phyloP scores from a whole-genome alignment of 2,113 vertebrate genomes.

The Psittacara wagleri region DNA sequence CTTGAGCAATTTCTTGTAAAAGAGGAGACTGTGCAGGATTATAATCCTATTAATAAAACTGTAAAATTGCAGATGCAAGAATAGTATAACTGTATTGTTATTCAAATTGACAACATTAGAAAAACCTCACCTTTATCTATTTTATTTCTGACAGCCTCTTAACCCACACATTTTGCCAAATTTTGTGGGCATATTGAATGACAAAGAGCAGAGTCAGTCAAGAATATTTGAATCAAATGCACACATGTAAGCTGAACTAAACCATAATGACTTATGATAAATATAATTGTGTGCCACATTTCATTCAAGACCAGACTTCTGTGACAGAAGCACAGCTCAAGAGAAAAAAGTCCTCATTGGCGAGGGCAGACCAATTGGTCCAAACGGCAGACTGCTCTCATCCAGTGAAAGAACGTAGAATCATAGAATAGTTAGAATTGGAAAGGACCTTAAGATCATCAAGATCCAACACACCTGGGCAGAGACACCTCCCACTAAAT shows the following conservation, averaged over 20 bases:
- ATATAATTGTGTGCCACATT: neutral
- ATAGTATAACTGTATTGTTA: neutral
- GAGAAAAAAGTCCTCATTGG: neutral
- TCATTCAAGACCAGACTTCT: neutral
- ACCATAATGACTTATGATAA: neutral
- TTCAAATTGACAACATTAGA: neutral
- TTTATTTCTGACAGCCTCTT: neutral
- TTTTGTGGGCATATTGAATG: neutral
- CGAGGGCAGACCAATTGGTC: neutral
- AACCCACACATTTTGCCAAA: neutral
- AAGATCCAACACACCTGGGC: neutral
- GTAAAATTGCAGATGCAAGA: neutral
- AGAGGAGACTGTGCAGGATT: neutral
- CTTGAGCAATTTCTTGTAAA: neutral
- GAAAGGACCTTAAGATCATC: neutral
- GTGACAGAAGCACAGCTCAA: neutral
- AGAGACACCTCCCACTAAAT: too few species aligned
- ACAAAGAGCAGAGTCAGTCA: neutral
- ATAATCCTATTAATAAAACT: neutral
- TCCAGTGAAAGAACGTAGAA: neutral
- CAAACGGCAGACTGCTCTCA: neutral
- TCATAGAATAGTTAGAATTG: neutral
- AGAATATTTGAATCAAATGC: neutral
- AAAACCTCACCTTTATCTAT: neutral
- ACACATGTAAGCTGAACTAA: neutral